Conservation (phyloP, 2,888 invertebrate genomes). For the Mesorhabditis sp. region DNA sequence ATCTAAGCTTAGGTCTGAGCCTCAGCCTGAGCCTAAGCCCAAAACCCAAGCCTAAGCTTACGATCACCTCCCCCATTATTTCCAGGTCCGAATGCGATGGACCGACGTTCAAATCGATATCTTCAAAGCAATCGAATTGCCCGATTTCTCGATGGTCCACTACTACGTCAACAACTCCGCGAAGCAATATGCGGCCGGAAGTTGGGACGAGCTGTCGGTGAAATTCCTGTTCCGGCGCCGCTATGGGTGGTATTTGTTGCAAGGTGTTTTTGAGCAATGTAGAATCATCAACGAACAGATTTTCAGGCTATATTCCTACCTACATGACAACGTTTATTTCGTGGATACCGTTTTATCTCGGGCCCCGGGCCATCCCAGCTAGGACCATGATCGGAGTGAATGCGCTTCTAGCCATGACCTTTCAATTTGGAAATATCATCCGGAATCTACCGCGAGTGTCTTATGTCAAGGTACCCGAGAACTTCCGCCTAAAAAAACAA, state of each 20-base stretch:
- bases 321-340: slow-evolving; percentile 57
- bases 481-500: background rate
- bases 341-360: slow-evolving; percentile 57
- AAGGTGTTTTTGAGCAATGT: slow-evolving; percentile 30
- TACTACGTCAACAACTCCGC: slow-evolving; percentile 18
- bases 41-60: background rate
- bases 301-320: slow-evolving; percentile 55
- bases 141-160: slow-evolving; percentile 53
- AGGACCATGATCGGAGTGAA: slow-evolving; percentile 56
- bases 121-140: slow-evolving; percentile 56
- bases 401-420: slow-evolving; percentile 57
- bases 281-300: too few species aligned
- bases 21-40: background rate
- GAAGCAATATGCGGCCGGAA: slow-evolving; percentile 55
- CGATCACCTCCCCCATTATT: background rate
- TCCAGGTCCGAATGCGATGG: slow-evolving; percentile 47
- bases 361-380: slow-evolving; percentile 54
- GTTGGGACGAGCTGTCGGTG: slow-evolving; percentile 57
- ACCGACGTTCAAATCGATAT: slow-evolving; percentile 31
- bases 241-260: slow-evolving; percentile 58
- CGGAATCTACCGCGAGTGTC: slow-evolving; percentile 53
- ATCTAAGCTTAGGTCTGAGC: too few species aligned
- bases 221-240: slow-evolving; percentile 52
- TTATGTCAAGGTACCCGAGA: slow-evolving; percentile 47
- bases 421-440: slow-evolving; percentile 58